phyloP scores from a whole-genome alignment of 1,140 invertebrate species.

The Leptinotarsa lineolata region DNA sequence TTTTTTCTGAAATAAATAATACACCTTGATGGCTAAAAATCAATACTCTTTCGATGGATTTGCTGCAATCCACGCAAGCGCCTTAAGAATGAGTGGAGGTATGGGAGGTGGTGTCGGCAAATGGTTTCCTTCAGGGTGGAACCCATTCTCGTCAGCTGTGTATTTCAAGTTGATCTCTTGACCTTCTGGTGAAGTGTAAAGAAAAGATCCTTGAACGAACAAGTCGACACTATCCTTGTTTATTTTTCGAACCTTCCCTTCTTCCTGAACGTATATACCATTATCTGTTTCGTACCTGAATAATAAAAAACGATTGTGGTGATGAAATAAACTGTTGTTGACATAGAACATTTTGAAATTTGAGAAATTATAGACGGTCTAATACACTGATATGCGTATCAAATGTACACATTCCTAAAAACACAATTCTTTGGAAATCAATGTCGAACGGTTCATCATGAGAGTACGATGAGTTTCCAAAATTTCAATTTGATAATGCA shows the following conservation, averaged over 20 bases:
- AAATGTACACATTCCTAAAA: too few relatives aligned
- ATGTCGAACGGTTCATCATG: too few relatives aligned
- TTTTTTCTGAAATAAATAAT: background rate
- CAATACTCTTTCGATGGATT: constrained; percentile 29
- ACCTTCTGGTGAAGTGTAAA: constrained; percentile 53
- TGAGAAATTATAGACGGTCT: too few relatives aligned
- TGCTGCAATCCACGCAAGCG: constrained; percentile 57
- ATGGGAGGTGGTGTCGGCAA: constrained; percentile 62
- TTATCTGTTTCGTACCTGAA: constrained; percentile 9
- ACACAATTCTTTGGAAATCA: too few relatives aligned
- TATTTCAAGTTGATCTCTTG: constrained; percentile 50
- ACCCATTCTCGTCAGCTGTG: constrained; percentile 72
- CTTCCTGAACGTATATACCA: constrained; percentile 11
- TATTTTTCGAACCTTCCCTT: background rate
- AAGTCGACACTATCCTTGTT: background rate
- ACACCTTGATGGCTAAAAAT: background rate
- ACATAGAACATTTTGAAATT: too few relatives aligned
- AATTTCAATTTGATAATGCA: too few relatives aligned
- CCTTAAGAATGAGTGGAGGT: constrained; percentile 59
- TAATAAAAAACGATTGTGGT: too few relatives aligned
- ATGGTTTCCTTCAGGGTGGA: constrained; percentile 62
- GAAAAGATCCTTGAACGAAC: constrained; percentile 47
- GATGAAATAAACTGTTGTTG: too few relatives aligned
- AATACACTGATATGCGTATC: too few relatives aligned
- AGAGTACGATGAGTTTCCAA: too few relatives aligned